Conservation (phyloP, 2,113 vertebrate species). For the Pica pica region DNA sequence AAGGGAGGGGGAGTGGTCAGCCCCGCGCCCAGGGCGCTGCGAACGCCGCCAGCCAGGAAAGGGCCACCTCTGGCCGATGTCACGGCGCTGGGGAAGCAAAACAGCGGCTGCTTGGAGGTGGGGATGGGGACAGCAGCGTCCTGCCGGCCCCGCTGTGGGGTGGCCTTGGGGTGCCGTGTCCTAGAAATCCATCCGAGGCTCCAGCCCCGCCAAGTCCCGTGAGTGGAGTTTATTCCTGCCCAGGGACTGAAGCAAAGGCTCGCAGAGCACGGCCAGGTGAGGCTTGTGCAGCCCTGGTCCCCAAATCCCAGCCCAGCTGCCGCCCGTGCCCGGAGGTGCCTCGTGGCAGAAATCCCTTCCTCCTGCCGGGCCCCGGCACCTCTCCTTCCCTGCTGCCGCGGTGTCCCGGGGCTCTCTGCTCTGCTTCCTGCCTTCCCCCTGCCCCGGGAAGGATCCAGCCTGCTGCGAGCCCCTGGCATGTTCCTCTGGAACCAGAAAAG, state of each 20-base stretch:
- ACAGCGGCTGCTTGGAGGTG: background rate
- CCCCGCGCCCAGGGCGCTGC: constrained; percentile 20
- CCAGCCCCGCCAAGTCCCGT: fast-evolving
- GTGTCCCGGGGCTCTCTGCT: background rate
- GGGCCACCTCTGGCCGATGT: background rate
- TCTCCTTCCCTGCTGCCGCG: background rate
- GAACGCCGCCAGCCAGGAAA: background rate
- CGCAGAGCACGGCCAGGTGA: fast-evolving
- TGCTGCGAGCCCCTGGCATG: fast-evolving
- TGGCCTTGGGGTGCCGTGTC: background rate
- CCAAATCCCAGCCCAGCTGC: background rate
- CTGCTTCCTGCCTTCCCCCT: background rate
- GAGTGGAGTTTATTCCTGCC: background rate
- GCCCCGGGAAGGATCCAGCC: background rate
- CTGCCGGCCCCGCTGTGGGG: background rate
- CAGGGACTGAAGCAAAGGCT: fast-evolving
- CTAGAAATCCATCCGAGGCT: fast-evolving
- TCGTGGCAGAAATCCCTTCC: background rate
- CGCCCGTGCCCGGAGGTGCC: background rate
- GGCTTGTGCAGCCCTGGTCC: background rate
- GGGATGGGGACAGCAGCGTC: background rate
- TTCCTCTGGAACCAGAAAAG: background rate
- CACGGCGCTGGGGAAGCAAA: background rate
- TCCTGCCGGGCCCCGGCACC: background rate
- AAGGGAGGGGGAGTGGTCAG: constrained; percentile 77